Base-by-base conservation (phyloP, 2,113 vertebrate species). In the Archilochus colubris region DNA sequence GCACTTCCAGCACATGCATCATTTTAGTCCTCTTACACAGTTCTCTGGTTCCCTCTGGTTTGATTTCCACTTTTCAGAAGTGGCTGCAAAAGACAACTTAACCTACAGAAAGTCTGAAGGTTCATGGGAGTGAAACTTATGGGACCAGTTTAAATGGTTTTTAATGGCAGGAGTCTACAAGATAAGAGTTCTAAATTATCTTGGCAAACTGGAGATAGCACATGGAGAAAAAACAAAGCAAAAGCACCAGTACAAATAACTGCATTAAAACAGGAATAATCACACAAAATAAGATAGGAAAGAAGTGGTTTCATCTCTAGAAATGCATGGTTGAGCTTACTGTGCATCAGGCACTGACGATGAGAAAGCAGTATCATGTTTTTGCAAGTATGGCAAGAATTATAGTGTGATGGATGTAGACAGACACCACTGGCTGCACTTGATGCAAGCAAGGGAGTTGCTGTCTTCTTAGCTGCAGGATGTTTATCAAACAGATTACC, bases 401-500 rank as follows among this genome's bases (percentile, higher is more conserved):
- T 75, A 73, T 9, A 69, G 10, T 61, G 21, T 25, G 18, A 80
- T 30, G 21, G 5, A 85, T 27, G 14, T 15, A 87, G 36, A 93
- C 23, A 70, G 84, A 70, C 44, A 66, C 12, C 2, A 8, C 44
- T 2, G 1, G 15, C 16, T 50, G 24, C 24, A 36, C 14, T 88
- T 82, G 10, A 53, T 66, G 54, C 36, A 76, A 91, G 74, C 14
- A 82, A 75, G n/a, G 86, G 63, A 88, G 67, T 67, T 69, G 85
- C 54, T 78, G 55, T 69, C 23, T 87, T 94, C 72, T 85, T 82
- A 79, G 59, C 87, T 93, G 53, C 38, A 85, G 57, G 25, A 70
- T 68, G 62, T 84, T 81, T 94, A 85, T 40, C 64, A 91, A 88
- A 82, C 20, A 85, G 70, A 64, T 86, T 74, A 81, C 50, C 86